Percentiles rank a stretch among this genome's conserved stretches.
phyloP scores from a whole-genome alignment of 2,888 invertebrate genomes.

The Agonum fuliginosum region DNA sequence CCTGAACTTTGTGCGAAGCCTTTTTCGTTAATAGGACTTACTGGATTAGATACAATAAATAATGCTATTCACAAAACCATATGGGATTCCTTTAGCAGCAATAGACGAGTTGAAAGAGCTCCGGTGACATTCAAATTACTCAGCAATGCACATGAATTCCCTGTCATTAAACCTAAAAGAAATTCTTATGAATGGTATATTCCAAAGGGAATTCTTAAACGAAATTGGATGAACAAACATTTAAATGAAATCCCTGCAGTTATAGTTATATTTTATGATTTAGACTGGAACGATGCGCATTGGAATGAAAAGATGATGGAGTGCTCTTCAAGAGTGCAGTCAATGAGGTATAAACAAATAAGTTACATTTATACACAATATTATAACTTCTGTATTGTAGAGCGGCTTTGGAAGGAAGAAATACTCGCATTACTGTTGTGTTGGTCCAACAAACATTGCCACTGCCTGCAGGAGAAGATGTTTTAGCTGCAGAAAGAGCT shows the following conservation, averaged over 20 bases:
- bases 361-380: background rate
- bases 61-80: slow-evolving; percentile 93
- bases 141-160: slow-evolving; percentile 89
- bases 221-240: slow-evolving; percentile 97
- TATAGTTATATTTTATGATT: slow-evolving; percentile 95
- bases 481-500: slow-evolving; percentile 91
- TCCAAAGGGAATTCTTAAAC: slow-evolving; percentile 94
- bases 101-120: slow-evolving; percentile 87
- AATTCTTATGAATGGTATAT: slow-evolving; percentile 97
- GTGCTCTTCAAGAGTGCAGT: slow-evolving; percentile 92
- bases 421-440: slow-evolving; percentile 89
- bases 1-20: slow-evolving; percentile 89
- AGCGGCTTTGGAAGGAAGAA: slow-evolving; percentile 82
- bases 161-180: slow-evolving; percentile 89
- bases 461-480: slow-evolving; percentile 86
- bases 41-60: slow-evolving; percentile 89
- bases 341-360: slow-evolving; percentile 75
- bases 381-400: slow-evolving; percentile 69
- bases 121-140: slow-evolving; percentile 90
- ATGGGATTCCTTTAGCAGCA: slow-evolving; percentile 94
- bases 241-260: slow-evolving; percentile 92
- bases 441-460: slow-evolving; percentile 90
- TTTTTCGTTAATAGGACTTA: slow-evolving; percentile 89
- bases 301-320: slow-evolving; percentile 98
- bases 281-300: slow-evolving; percentile 96